Evolutionary conservation across 2,113 vertebrate genomes (phyloP), one percentile per base, ranked within the genome.

Genomic region (Pogona vitticeps): DNA sequence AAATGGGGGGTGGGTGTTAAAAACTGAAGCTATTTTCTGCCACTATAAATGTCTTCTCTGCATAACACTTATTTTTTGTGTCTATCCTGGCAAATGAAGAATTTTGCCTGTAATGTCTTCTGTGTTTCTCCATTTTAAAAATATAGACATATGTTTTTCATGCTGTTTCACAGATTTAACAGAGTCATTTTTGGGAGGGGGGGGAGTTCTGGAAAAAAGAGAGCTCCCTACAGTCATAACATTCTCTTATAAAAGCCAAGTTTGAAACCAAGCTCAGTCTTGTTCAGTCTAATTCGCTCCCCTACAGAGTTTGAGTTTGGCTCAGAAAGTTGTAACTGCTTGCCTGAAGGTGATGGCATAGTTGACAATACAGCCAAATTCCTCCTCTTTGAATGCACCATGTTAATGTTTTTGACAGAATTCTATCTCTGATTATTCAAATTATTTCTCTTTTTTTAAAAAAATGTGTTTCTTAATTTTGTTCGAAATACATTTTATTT

Each of bases 91-190:
- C 31, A 76, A 84, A 65, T 6, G 18, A 76, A 84, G 42, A n/a
- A 6, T 52, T 36, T 65, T 46, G 13, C 38, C 18, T 36, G n/a
- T 77, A 76, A 23, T 76, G 12, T n/a, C 38, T 76, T 46, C 6
- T 56, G 14, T 67, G 40, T 77, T 52, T 63, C 14, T 46, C 42
- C 31, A 67, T 67, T 77, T 67, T 26, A 73, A 85, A 77, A 52
- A 67, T 36, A 56, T 21, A 59, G 8, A 28, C 18, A 46, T 76
- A 84, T 42, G 31, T 21, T 68, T 68, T 77, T 56, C 42, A 77
- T 83, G 63, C 63, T 77, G 61, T 77, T 85, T 85, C 73, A 67
- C 18, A 67, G 40, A 67, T 85, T 75, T 84, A 42, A 33, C 76
- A 80, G 36, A 15, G 31, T 82, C 40, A 26, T 20, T 17, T 28